These are phyloP conservation scores for Pheosia gnoma DNA, from an alignment of 2,888 invertebrate species.

Conservation along the genomic window DNA sequence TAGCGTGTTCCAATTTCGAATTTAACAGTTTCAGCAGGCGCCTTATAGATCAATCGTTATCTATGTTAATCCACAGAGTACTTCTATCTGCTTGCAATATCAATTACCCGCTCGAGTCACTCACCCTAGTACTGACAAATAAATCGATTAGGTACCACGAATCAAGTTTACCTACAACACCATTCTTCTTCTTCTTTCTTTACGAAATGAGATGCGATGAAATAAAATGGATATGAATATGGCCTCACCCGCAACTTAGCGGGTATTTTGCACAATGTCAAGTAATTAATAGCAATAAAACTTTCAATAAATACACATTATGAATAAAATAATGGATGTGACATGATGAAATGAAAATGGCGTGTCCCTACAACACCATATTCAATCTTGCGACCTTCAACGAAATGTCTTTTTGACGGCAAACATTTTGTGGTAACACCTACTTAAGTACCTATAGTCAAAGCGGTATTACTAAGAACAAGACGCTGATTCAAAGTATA, in stretches of 20 bases:
- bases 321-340: too few species aligned
- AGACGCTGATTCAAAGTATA: constrained; percentile 9
- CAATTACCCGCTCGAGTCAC: constrained; percentile 52
- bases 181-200: too few species aligned
- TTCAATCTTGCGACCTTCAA: constrained; percentile 30
- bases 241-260: too few species aligned
- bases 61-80: constrained; percentile 47
- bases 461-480: constrained; percentile 8
- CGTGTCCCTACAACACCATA: not conserved
- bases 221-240: too few species aligned
- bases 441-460: constrained; percentile 7
- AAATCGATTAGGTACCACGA: not conserved
- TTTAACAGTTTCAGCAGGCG: constrained; percentile 26
- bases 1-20: constrained; percentile 34
- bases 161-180: not conserved
- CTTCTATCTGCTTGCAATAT: constrained; percentile 30
- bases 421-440: constrained; percentile 27
- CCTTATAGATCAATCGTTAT: constrained; percentile 41
- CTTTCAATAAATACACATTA: too few species aligned
- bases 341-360: too few species aligned
- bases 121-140: constrained; percentile 53
- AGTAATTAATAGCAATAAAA: too few species aligned
- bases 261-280: too few species aligned
- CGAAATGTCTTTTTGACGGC: constrained; percentile 44
- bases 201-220: too few species aligned